Evolutionary conservation across 64 coral and sea anemone species (phyloP), one percentile per base, ranked within the genome.

Genomic region (Pachyseris speciosa): DNA sequence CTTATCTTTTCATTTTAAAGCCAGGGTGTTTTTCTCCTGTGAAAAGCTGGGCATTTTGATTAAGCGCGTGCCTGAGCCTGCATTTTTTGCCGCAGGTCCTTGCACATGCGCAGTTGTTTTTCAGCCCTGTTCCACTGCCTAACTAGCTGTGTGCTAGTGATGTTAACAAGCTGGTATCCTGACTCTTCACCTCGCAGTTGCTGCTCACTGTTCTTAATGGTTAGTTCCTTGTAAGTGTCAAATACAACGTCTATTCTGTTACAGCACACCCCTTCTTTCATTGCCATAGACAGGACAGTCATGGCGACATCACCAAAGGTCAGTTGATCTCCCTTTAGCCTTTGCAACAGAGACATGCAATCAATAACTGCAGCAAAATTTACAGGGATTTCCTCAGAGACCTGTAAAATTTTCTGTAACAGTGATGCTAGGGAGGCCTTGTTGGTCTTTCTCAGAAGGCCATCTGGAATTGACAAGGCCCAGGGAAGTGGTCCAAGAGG

Each of bases 131-230:
- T n/a, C n/a, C n/a, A n/a, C 49, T 84, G 79, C 49, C 55, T 78
- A 29, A 92, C 48, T 40, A 40, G 37, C 12, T 84, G 67, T 1
- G 20, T 49, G 16, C 64, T 32, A 40, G 36, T 73, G 44, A 92
- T 70, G 70, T 74, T 84, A 5, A 17, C n/a, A 26, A 76, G 67
- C 34, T 70, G 53, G 44, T 48, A 15, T 11, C 45, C 77, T 41
- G 64, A 29, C 31, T 44, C 44, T 20, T 60, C 20, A 33, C 74
- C 58, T 34, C 75, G 32, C 37, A 49, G 71, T 31, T 67, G 64
- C 17, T 80, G 9, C 57, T 84, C 89, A 41, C 66, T 55, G 73
- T 91, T 92, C 49, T 92, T 84, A 33, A 84, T 92, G 17, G 89
- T 84, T 25, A 27, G 44, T 67, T 90, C 75, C 41, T 38, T 64